Percentiles rank a stretch among this genome's conserved stretches.
Conservation (phyloP, 2,797 vertebrate genomes). For the Sciurus carolinensis region DNA sequence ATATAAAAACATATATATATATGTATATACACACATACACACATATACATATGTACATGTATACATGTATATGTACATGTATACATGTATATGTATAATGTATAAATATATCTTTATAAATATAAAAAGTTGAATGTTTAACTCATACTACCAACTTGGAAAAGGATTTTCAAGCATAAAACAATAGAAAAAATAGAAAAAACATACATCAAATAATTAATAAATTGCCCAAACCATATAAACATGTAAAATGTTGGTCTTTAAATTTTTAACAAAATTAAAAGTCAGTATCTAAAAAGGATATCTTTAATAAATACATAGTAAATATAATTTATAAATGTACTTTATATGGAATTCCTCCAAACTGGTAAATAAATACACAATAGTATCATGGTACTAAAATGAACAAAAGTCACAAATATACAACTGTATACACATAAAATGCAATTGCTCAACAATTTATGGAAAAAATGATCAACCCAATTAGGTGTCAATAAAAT, state of each 20-base stretch:
- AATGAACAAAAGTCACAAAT: neutral
- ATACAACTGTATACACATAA: neutral
- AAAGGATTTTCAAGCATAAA: neutral
- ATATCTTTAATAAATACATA: neutral
- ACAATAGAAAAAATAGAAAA: neutral
- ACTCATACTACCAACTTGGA: neutral
- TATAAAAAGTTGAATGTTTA: neutral
- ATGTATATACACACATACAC: too few relatives aligned
- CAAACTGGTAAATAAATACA: neutral
- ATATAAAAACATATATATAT: neutral
- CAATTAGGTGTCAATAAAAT: slow-evolving; percentile 4
- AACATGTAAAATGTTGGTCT: neutral
- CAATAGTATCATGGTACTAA: neutral
- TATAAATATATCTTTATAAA: neutral
- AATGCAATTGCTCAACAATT: neutral
- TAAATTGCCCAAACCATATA: neutral
- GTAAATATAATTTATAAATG: neutral
- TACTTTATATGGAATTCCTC: neutral
- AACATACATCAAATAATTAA: neutral
- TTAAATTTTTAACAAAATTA: neutral
- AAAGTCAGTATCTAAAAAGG: neutral
- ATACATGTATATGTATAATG: neutral
- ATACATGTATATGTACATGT: too few relatives aligned
- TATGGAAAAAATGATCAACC: neutral
- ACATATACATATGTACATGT: neutral